These are phyloP conservation scores for Dicaeum eximium DNA, from an alignment of 2,113 vertebrate genomes.

Conservation along the genomic window DNA sequence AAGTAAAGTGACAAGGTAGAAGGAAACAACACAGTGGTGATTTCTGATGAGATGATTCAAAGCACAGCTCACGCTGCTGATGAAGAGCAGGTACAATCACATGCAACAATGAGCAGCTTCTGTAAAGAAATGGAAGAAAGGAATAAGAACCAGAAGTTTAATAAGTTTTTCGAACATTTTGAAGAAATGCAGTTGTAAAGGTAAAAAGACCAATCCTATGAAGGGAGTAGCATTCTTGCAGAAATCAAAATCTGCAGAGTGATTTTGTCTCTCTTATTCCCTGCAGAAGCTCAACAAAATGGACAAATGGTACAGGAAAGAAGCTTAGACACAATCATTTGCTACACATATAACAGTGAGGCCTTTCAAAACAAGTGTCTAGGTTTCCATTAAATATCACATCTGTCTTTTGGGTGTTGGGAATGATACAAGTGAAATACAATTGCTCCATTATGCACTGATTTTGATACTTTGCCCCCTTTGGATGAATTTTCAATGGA, in stretches of 20 bases:
- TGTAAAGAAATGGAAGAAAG: neutral
- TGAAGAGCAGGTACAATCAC: neutral
- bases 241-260: neutral
- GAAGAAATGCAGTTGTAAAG: neutral
- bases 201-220: neutral
- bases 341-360: rapidly evolving
- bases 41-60: neutral
- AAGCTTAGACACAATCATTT: neutral
- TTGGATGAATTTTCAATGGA: neutral
- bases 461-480: neutral
- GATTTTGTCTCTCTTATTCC: neutral
- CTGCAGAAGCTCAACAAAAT: neutral
- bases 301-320: neutral
- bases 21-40: neutral
- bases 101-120: neutral
- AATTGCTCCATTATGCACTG: rapidly evolving
- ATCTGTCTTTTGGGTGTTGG: neutral
- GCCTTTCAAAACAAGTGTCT: neutral
- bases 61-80: neutral
- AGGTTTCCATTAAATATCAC: neutral
- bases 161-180: neutral
- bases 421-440: neutral
- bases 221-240: neutral
- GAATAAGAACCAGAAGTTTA: neutral
- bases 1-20: neutral